Percentiles rank a stretch among this genome's conserved stretches.
Evolutionary conservation across 2,113 vertebrate species (phyloP).

Genomic region (Gymnocephalus cernua): DNA sequence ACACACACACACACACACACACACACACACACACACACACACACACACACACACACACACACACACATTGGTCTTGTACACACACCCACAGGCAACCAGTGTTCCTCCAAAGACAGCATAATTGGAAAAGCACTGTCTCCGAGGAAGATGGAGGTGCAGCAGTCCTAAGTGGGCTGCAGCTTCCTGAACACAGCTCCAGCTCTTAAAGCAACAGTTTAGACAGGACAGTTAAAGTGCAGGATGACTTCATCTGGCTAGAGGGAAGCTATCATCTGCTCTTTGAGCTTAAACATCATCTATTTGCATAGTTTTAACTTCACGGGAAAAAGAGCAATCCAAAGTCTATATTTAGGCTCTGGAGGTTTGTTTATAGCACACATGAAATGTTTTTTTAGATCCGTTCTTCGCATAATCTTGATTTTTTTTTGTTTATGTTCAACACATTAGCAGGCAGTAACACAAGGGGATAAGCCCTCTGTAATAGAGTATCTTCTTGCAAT

Average conservation of each 20-base stretch:
- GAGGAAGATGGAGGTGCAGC: slow-evolving; percentile 65
- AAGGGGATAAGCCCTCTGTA: slow-evolving; percentile 27
- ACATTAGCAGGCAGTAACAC: slow-evolving; percentile 34
- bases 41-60: neutral
- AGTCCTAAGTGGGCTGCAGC: slow-evolving; percentile 36
- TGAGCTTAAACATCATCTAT: slow-evolving; percentile 33
- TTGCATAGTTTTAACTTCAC: slow-evolving; percentile 33
- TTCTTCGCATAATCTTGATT: neutral
- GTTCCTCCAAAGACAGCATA: slow-evolving; percentile 48
- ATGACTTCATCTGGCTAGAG: slow-evolving; percentile 39
- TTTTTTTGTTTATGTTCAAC: neutral
- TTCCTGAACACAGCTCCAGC: slow-evolving; percentile 18
- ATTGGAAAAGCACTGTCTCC: slow-evolving; percentile 68
- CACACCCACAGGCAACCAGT: slow-evolving; percentile 38
- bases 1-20: neutral
- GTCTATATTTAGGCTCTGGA: slow-evolving; percentile 17
- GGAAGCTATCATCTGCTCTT: slow-evolving; percentile 20
- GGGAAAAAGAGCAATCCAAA: slow-evolving; percentile 23
- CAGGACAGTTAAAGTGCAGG: slow-evolving; percentile 13
- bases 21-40: slow-evolving; percentile 18
- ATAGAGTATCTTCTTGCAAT: slow-evolving; percentile 8
- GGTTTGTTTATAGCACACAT: slow-evolving; percentile 33
- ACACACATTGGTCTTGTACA: neutral
- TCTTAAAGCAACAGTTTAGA: slow-evolving; percentile 52
- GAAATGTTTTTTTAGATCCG: slow-evolving; percentile 21